Base-by-base conservation (phyloP, 2,797 vertebrate species). In the Helostoma temminkii region DNA sequence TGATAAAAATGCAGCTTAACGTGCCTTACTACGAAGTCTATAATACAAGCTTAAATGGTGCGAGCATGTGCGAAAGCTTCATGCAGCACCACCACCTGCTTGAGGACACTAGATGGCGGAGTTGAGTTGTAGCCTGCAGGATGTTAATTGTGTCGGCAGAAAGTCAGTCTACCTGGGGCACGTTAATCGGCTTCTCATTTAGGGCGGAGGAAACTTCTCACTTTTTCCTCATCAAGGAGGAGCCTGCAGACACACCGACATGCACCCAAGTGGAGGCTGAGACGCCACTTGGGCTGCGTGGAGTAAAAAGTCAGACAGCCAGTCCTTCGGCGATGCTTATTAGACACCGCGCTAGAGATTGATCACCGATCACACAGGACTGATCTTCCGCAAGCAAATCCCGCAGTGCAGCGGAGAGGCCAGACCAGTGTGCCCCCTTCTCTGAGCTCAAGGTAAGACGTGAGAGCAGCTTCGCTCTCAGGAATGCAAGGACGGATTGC, bases 401-500 rank as follows among this genome's bases (percentile, higher is more conserved):
- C 69, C 11, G 24, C 68, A 46, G 74, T 3, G 68, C 71, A 11
- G 69, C 37, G 59, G 81, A 86, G 64, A 65, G 49, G 75, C 39
- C 78, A 37, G 46, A 78, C 11, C 75, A 54, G 63, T 9, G 63
- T 18, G 26, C 63, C 58, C 69, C 56, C 71, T 63, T 48, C 77
- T 64, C 71, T 12, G 72, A 78, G 84, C 71, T 86, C 68, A 91
- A 94, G 94, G 94, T 94, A 91, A 93, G 90, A 81, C 62, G 55
- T 11, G 21, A 19, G 57, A 74, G 75, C 79, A 25, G 71, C 66
- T 79, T 76, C 56, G 58, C 75, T 80, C 84, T 85, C 83, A 88
- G 91, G 93, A 94, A 94, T 94, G 92, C 73, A 15, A 45, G 76
- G 78, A 85, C 88, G 30, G 77, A 88, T 88, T 92, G 84, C 82